Conservation (phyloP, 2,797 vertebrate genomes). For the Melanotaenia boesemani region DNA sequence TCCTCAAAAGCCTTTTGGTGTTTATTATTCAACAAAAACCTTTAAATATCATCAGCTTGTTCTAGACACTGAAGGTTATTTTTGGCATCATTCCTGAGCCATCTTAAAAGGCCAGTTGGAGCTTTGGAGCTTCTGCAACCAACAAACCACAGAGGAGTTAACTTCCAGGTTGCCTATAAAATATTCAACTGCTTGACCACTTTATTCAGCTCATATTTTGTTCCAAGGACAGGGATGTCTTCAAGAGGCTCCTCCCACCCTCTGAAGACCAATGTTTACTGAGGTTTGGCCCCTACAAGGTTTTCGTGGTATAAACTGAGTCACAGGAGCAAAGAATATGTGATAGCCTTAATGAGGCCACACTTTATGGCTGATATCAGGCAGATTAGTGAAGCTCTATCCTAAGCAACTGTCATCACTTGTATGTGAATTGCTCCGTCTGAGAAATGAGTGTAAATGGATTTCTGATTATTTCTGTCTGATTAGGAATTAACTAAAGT, state of each 20-base stretch:
- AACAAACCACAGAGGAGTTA: constrained; percentile 70
- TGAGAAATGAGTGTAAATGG: constrained; percentile 10
- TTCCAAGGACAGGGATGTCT: constrained; percentile 36
- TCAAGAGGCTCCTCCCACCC: constrained; percentile 14
- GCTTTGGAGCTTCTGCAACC: constrained; percentile 39
- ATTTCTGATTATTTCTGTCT: background rate
- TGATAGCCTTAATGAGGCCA: constrained; percentile 11
- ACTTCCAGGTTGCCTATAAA: constrained; percentile 77
- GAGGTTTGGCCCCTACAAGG: constrained; percentile 19
- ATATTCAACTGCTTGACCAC: constrained; percentile 76
- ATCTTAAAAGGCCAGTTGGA: constrained; percentile 43
- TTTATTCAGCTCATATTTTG: constrained; percentile 71
- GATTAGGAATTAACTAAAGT: background rate
- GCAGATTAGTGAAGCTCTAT: constrained; percentile 15
- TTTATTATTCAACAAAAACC: constrained; percentile 29
- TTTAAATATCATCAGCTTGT: constrained; percentile 31
- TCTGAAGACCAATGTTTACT: background rate
- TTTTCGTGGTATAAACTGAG: constrained; percentile 35
- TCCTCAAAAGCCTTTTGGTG: constrained; percentile 20
- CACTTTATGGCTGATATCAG: constrained; percentile 3
- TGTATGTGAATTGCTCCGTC: background rate
- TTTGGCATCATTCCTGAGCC: constrained; percentile 41
- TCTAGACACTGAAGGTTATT: constrained; percentile 41
- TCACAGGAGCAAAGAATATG: constrained; percentile 7
- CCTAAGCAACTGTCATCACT: background rate